Evolutionary conservation across 2,113 vertebrate species (phyloP).

Genomic region (Gila orcuttii): DNA sequence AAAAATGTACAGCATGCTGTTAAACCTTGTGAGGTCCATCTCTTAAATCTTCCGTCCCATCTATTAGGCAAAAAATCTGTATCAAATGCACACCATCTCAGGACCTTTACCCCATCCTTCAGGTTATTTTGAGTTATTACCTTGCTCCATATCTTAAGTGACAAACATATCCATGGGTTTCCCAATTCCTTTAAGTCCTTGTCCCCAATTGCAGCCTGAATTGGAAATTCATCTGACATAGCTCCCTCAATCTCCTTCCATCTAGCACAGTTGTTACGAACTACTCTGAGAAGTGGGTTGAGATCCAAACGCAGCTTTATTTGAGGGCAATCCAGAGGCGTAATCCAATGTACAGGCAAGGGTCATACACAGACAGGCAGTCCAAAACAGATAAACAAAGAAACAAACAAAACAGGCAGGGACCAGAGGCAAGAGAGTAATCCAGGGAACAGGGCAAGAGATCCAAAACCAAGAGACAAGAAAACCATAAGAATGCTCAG

Average conservation of each 20-base stretch:
- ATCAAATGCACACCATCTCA: conserved; percentile 4
- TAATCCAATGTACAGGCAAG: too few relatives aligned
- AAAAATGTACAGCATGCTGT: too few relatives aligned
- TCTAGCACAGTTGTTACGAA: not conserved
- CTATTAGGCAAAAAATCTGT: not conserved
- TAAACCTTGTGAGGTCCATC: not conserved
- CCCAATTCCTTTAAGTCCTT: not conserved
- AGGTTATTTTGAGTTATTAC: not conserved
- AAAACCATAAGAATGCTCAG: too few relatives aligned
- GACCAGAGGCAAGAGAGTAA: too few relatives aligned
- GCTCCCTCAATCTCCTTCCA: not conserved
- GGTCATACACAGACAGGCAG: too few relatives aligned
- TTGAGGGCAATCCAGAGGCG: too few relatives aligned
- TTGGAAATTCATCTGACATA: not conserved
- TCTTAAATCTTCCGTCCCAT: not conserved
- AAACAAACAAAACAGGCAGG: too few relatives aligned
- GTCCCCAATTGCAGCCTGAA: not conserved
- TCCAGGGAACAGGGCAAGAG: too few relatives aligned
- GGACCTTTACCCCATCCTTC: not conserved
- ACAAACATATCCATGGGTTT: not conserved
- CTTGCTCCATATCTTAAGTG: not conserved
- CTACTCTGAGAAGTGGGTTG: too few relatives aligned
- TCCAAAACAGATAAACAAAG: too few relatives aligned
- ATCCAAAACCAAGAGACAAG: too few relatives aligned
- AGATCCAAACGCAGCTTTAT: too few relatives aligned